Evolutionary conservation across 1,140 invertebrate species (phyloP).

Genomic region (Mylabris phalerata): DNA sequence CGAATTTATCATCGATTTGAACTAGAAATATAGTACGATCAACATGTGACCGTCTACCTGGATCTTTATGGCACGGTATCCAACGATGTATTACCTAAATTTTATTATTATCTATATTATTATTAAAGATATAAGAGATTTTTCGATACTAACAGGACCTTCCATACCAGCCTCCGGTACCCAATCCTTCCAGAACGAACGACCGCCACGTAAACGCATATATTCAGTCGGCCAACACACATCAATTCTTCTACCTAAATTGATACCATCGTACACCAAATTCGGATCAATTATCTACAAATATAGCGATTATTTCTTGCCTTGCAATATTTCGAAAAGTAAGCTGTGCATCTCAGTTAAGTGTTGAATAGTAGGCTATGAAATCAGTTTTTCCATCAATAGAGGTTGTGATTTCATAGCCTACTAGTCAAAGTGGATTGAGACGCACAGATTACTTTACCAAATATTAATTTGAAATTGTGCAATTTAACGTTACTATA

Average conservation of each 20-base stretch:
- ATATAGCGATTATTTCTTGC: background rate
- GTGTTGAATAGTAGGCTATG: no score
- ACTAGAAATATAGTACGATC: conserved; percentile 87
- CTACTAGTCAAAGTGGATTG: no score
- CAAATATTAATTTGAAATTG: no score
- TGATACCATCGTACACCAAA: conserved; percentile 83
- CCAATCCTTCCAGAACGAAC: conserved; percentile 85
- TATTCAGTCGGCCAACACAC: conserved; percentile 87
- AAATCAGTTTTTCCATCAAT: no score
- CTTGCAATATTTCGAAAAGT: no score
- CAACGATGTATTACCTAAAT: conserved; percentile 79
- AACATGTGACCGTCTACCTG: conserved; percentile 76
- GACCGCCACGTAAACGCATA: conserved; percentile 76
- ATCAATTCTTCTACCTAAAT: conserved; percentile 80
- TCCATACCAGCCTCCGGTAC: conserved; percentile 85
- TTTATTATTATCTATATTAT: background rate
- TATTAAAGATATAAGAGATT: no score
- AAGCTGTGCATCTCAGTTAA: no score
- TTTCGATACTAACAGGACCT: conserved; percentile 54
- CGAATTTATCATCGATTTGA: conserved; percentile 85
- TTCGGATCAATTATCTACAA: conserved; percentile 64
- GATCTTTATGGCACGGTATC: conserved; percentile 83
- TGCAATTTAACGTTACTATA: no score
- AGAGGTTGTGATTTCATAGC: no score
- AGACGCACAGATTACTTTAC: no score